Evolutionary conservation across 2,797 vertebrate genomes (phyloP).

Genomic region (Epinephelus awoara): DNA sequence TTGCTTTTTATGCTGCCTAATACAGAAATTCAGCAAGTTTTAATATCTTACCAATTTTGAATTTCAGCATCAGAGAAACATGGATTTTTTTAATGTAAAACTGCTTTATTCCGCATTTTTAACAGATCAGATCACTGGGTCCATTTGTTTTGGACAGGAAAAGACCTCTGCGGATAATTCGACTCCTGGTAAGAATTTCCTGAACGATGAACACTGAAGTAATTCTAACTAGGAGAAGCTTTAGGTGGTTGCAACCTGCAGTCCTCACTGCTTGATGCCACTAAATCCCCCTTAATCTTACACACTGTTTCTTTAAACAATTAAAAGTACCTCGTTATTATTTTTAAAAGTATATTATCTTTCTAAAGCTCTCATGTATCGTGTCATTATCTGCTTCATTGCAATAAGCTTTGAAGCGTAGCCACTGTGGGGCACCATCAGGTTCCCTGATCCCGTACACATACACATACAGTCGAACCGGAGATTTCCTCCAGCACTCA

Average conservation of each 20-base stretch:
- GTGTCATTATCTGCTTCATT: not conserved
- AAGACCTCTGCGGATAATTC: too few species aligned
- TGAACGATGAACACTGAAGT: too few species aligned
- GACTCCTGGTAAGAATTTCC: too few species aligned
- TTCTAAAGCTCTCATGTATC: not conserved
- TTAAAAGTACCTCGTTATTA: not conserved
- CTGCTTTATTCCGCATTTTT: too few species aligned
- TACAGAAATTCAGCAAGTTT: not conserved
- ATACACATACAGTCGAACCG: conserved; percentile 23
- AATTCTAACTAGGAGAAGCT: too few species aligned
- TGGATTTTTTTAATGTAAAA: too few species aligned
- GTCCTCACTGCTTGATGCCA: too few species aligned
- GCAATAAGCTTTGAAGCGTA: conserved; percentile 26
- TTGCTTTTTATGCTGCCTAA: not conserved
- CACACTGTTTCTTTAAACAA: too few species aligned
- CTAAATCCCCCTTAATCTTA: too few species aligned
- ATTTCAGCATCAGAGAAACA: not conserved
- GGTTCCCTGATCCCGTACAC: conserved; percentile 27
- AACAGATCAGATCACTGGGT: too few species aligned
- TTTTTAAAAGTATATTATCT: not conserved
- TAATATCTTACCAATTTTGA: not conserved
- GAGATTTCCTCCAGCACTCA: conserved; percentile 48
- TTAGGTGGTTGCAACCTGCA: too few species aligned
- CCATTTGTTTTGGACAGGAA: too few species aligned
- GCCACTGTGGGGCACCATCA: conserved; percentile 50